These are phyloP conservation scores for Pseudobourletiella spinata DNA, from an alignment of 1,140 invertebrate genomes.

Conservation along the genomic window DNA sequence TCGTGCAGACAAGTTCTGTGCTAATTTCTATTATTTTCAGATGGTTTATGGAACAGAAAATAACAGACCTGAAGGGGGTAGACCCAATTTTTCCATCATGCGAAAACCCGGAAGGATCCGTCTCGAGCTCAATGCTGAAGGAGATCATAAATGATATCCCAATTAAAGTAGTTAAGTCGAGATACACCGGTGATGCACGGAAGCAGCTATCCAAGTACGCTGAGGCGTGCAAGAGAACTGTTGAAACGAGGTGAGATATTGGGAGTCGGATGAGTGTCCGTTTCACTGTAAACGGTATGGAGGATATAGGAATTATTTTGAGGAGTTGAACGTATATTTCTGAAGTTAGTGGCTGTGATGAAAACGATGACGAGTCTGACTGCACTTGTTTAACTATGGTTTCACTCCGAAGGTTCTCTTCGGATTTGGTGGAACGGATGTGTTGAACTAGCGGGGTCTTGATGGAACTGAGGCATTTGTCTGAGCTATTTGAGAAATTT, in stretches of 20 bases:
- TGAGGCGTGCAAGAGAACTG: constrained; percentile 93
- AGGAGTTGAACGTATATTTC: not conserved
- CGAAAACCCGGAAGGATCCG: constrained; percentile 84
- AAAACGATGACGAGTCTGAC: constrained; percentile 31
- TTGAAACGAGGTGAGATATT: constrained; percentile 62
- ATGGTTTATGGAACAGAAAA: constrained; percentile 91
- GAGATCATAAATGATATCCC: constrained; percentile 99
- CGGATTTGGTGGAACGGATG: not conserved
- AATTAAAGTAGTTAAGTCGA: constrained; percentile 86
- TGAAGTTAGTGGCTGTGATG: constrained; percentile 11
- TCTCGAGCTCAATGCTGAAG: constrained; percentile 72
- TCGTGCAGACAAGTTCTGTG: not conserved
- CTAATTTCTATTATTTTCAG: constrained; percentile 7
- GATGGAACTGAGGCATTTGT: constrained; percentile 31
- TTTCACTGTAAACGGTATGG: too few relatives aligned
- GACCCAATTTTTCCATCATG: constrained; percentile 84
- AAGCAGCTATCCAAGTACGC: constrained; percentile 91
- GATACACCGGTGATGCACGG: constrained; percentile 90
- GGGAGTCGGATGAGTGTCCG: not conserved
- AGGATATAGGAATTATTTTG: too few relatives aligned
- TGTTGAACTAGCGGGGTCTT: constrained; percentile 10
- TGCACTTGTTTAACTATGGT: not conserved
- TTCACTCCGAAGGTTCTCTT: constrained; percentile 20
- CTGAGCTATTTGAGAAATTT: too few relatives aligned
- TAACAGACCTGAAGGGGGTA: constrained; percentile 57